Base-by-base conservation (phyloP, 2,888 invertebrate genomes). In the Vesta saturnalis region DNA sequence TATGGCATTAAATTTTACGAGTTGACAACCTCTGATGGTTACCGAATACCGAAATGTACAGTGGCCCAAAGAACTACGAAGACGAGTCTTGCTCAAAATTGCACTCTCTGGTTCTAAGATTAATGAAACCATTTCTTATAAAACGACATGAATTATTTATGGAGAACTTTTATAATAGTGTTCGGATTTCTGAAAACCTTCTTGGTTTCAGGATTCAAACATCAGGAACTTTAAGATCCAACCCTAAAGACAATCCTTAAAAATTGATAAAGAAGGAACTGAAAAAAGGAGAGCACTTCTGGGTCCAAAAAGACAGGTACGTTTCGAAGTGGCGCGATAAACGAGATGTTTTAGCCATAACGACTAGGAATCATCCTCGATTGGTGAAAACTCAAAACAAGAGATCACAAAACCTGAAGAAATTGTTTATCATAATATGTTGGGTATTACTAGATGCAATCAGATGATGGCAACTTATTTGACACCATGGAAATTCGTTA, bases 321-420 rank as follows among this genome's bases (percentile, higher is more conserved):
- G 56, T 74, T 4, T 70, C 69, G 35, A 75, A 74, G 64, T 74
- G 72, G 72, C 69, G 60, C 30, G 72, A 75, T 54, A 69, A 58
- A 21, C 35, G 73, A 14, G 73, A 74, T 19, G 72, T 79, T 14
- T 39, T 73, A 16, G 43, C 21, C 16, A 63, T 73, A 16, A 73
- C 76, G 43, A 74, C 74, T 14, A 63, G 67, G 49, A 69, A 73
- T 54, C 70, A 74, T 55, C 74, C 74, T 23, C 35, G 58, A 35
- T 30, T 72, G 12, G 60, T 73, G 16, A 8, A 30, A 21, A 62
- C 64, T 16, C 61, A 47, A 43, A 74, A 54, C 21, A 64, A 2
- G 49, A 60, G 54, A 72, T 60, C 60, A 54, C 47, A 8, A 73
- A 73, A 64, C 71, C 71, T n/a, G 8, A 18, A 19, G 69, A 64